A percentile compares a stretch with the other conserved stretches of the same genome.
Evolutionary conservation across 2,113 vertebrate genomes (phyloP).

Genomic region (Anser brachyrhynchus): DNA sequence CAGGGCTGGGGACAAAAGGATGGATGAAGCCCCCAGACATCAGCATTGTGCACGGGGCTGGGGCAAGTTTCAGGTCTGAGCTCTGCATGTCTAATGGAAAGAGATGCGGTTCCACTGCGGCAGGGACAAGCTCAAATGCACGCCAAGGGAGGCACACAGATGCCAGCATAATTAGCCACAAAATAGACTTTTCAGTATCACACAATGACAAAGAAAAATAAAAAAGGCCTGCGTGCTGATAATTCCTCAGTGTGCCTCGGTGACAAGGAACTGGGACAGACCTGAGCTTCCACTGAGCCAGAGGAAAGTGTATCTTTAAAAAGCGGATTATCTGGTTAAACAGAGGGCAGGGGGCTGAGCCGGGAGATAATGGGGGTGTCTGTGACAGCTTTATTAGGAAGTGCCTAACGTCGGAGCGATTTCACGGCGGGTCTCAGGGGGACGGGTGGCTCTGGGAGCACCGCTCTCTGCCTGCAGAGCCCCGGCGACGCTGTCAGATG

Average conservation of each 20-base stretch:
- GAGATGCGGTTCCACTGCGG: slow-evolving; percentile 7
- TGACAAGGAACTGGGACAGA: slow-evolving; percentile 60
- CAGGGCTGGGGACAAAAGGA: background rate
- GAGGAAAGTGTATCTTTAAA: slow-evolving; percentile 68
- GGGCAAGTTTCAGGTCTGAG: background rate
- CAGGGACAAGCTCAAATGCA: background rate
- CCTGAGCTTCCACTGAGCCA: slow-evolving; percentile 50
- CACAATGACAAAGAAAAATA: slow-evolving; percentile 44
- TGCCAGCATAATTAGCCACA: slow-evolving; percentile 63
- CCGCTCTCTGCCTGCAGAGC: background rate
- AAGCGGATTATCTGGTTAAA: slow-evolving; percentile 77
- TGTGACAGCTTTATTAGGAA: slow-evolving; percentile 75
- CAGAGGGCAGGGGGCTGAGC: slow-evolving; percentile 72
- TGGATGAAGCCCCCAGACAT: background rate
- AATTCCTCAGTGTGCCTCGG: background rate
- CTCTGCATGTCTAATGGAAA: slow-evolving; percentile 17
- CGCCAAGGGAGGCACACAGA: slow-evolving; percentile 19
- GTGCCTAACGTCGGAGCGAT: slow-evolving; percentile 52
- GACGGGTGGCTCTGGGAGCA: background rate
- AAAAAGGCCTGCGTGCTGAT: slow-evolving; percentile 17
- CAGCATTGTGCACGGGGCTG: background rate
- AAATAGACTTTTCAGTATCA: slow-evolving; percentile 49
- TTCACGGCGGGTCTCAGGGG: slow-evolving; percentile 45
- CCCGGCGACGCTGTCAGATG: background rate
- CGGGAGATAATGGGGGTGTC: slow-evolving; percentile 45